These are phyloP conservation scores for Brachionus asplanchnoidis DNA, from an alignment of 1,140 invertebrate species.

Conservation along the genomic window DNA sequence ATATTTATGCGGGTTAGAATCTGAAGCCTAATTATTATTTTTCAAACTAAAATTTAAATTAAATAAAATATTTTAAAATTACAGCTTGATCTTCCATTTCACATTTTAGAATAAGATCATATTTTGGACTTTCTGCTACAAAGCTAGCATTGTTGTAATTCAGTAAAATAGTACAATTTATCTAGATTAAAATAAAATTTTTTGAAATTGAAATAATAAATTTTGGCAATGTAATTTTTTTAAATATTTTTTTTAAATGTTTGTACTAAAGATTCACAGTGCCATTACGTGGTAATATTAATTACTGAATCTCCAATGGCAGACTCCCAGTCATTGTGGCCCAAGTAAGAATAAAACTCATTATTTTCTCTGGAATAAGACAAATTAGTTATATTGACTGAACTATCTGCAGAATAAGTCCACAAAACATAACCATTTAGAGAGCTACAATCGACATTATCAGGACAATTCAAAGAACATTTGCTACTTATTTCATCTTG, in stretches of 20 bases:
- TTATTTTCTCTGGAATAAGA: neutral
- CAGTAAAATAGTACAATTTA: neutral
- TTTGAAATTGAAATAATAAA: neutral
- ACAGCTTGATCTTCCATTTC: neutral
- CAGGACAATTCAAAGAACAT: neutral
- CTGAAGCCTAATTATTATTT: neutral
- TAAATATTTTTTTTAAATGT: neutral
- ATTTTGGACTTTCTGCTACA: neutral
- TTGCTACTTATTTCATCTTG: neutral
- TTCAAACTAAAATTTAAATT: neutral
- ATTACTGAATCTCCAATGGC: neutral
- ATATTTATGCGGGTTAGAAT: neutral
- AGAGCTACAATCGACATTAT: neutral
- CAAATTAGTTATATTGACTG: neutral
- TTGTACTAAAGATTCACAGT: neutral
- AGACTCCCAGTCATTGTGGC: neutral
- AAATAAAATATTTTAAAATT: neutral
- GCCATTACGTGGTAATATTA: neutral
- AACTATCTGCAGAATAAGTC: neutral
- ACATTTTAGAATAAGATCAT: neutral
- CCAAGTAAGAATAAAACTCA: neutral
- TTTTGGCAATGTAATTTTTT: too few relatives aligned
- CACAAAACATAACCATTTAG: neutral
- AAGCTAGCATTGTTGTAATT: neutral
- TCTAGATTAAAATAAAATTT: neutral